Base-by-base conservation (phyloP, 2,113 vertebrate genomes). In the Thomomys bottae region DNA sequence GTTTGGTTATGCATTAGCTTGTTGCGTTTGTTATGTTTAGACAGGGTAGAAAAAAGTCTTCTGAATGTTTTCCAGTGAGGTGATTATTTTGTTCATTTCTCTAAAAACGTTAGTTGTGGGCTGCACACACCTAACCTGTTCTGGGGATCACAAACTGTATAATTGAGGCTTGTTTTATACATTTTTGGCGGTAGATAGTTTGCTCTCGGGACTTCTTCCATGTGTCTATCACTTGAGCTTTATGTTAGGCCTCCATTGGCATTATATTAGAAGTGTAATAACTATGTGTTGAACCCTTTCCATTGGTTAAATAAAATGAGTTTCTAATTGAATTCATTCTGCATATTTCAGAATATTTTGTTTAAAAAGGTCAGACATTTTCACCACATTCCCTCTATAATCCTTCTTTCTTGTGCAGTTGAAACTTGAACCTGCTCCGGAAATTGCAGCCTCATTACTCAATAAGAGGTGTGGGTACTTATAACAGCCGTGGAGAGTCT, bases 1-100 rank as follows among this genome's bases (percentile, higher is more conserved):
- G 7, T 67, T 83, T 90, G 30, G 0, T 54, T 73, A 83, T 75
- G 87, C 73, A 77, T 84, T 84, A 75, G 49, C 40, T 32, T 86
- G 40, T 34, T 32, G 12, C 89, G 61, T 85, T 81, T 81, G 36
- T 36, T 73, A 89, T 68, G 94, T 40, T 75, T 49, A 91, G 70
- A 72, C 18, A 94, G 80, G 67, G 23, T 57, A 49, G 72, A 59
- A 66, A 81, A 54, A 8, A n/a, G 72, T 73, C 49, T 54, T 54
- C 49, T 54, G 66, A n/a, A 57, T 9, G 12, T 49, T 75, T 72
- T 87, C 54, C 38, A 49, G 24, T 45, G 28, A 91, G 14, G 23
- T 59, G 57, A 68, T 49, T 28, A 70, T 2, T 23, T 72, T 57
- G 83, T 61, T 71, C 18, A 79, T 88, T 86, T 90, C 28, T 78